Conservation (phyloP, 2,797 vertebrate genomes). For the Scarus forsteni region DNA sequence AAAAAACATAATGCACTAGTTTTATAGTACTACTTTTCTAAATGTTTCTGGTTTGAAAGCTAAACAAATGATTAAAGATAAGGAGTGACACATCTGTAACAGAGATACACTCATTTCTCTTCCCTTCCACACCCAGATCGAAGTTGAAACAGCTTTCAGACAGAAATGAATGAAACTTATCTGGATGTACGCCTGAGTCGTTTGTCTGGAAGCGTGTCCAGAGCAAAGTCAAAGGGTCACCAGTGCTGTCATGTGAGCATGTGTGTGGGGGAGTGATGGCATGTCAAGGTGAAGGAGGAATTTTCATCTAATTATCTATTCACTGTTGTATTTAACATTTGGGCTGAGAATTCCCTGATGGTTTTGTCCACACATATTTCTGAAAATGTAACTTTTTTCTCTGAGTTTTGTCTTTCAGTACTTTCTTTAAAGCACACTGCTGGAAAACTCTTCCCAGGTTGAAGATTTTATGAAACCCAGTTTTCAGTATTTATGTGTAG, state of each 20-base stretch:
- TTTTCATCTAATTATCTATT: slow-evolving; percentile 29
- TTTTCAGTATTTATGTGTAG: too few relatives aligned
- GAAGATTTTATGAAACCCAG: too few relatives aligned
- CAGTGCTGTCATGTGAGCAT: slow-evolving; percentile 3
- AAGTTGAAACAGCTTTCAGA: slow-evolving; percentile 48
- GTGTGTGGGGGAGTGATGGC: slow-evolving; percentile 29
- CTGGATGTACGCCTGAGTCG: slow-evolving; percentile 36
- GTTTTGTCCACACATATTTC: too few relatives aligned
- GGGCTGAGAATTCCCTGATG: slow-evolving; percentile 7
- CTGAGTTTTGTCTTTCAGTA: too few relatives aligned
- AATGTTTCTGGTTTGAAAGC: slow-evolving; percentile 1
- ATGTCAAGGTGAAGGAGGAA: slow-evolving; percentile 70
- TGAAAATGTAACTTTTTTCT: too few relatives aligned
- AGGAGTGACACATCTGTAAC: not conserved
- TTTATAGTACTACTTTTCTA: not conserved
- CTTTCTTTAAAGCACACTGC: too few relatives aligned
- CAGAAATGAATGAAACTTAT: slow-evolving; percentile 56
- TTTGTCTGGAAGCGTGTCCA: slow-evolving; percentile 53
- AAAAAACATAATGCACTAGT: too few relatives aligned
- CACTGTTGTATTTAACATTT: slow-evolving; percentile 34
- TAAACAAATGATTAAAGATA: not conserved
- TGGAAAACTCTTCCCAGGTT: too few relatives aligned
- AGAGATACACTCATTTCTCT: not conserved
- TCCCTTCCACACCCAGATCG: slow-evolving; percentile 40
- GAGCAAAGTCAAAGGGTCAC: slow-evolving; percentile 59